Conservation (phyloP, 2,797 vertebrate genomes). For the Coracias cyanogaster region DNA sequence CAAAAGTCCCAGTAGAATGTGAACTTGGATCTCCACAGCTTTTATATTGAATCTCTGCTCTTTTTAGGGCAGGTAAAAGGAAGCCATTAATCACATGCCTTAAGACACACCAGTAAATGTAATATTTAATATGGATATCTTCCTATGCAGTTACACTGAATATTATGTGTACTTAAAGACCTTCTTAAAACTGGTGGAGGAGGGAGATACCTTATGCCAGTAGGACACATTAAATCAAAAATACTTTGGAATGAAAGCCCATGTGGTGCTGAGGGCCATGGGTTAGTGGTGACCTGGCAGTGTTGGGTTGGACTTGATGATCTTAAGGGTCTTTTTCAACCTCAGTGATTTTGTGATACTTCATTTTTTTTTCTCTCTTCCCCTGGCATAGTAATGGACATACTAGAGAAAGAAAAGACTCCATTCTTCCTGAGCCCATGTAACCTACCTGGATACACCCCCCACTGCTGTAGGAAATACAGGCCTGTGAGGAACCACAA, state of each 20-base stretch:
- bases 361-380: not conserved
- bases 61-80: constrained; percentile 26
- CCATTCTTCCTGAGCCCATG: not conserved
- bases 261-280: not conserved
- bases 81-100: not conserved
- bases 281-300: not conserved
- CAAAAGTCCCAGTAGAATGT: not conserved
- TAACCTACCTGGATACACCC: not conserved
- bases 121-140: constrained; percentile 49
- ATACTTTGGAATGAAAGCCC: not conserved
- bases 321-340: not conserved
- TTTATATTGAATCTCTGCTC: constrained; percentile 17
- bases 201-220: constrained; percentile 12
- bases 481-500: not conserved
- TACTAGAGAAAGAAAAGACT: not conserved
- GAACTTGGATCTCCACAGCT: not conserved
- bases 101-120: constrained; percentile 35
- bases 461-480: not conserved
- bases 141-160: constrained; percentile 15
- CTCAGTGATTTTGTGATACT: not conserved
- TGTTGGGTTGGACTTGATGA: not conserved
- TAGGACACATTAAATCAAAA: not conserved
- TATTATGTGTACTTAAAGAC: constrained; percentile 40
- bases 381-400: not conserved
- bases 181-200: constrained; percentile 12